Conservation (phyloP, 2,888 invertebrate species). For the Lordiphosa andalusiaca region DNA sequence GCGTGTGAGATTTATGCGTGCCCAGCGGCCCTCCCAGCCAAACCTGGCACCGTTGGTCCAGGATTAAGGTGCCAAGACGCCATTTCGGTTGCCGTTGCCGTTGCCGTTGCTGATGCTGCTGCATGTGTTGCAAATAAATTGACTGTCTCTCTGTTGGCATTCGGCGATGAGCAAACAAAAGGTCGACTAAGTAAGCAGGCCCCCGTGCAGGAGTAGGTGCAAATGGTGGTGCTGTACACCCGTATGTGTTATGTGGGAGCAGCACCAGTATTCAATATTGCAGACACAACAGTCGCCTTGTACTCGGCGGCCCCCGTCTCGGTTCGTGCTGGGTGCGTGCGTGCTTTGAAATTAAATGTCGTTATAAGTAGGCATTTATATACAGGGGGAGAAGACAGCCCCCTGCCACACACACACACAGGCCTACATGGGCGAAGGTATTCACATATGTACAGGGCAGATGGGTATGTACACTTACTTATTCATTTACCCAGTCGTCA, state of each 20-base stretch:
- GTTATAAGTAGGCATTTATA: slow-evolving; percentile 71
- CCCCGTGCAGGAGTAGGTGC: slow-evolving; percentile 50
- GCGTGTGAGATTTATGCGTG: slow-evolving; percentile 66
- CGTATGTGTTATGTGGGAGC: not conserved
- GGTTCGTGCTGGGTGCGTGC: slow-evolving; percentile 42
- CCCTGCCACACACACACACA: slow-evolving; percentile 13
- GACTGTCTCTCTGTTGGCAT: slow-evolving; percentile 50
- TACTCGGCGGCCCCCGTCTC: slow-evolving; percentile 2
- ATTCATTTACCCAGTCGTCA: slow-evolving; percentile 44
- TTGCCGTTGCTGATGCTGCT: too few relatives aligned
- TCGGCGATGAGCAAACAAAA: slow-evolving; percentile 45
- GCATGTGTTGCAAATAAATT: slow-evolving; percentile 65
- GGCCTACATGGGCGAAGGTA: slow-evolving; percentile 10
- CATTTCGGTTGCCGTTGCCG: slow-evolving; percentile 31
- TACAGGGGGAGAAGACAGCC: slow-evolving; percentile 51
- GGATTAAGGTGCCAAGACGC: slow-evolving; percentile 66
- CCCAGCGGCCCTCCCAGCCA: slow-evolving; percentile 16
- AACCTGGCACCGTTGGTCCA: slow-evolving; percentile 4
- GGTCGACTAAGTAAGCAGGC: slow-evolving; percentile 59
- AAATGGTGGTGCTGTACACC: slow-evolving; percentile 31
- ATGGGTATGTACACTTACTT: slow-evolving; percentile 19
- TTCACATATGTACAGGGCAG: slow-evolving; percentile 11
- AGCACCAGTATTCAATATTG: slow-evolving; percentile 64
- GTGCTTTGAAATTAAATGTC: slow-evolving; percentile 70
- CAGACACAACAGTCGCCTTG: slow-evolving; percentile 47